Evolutionary conservation across 2,888 invertebrate genomes (phyloP), one percentile per base, ranked within the genome.

Genomic region (Amiota minor): DNA sequence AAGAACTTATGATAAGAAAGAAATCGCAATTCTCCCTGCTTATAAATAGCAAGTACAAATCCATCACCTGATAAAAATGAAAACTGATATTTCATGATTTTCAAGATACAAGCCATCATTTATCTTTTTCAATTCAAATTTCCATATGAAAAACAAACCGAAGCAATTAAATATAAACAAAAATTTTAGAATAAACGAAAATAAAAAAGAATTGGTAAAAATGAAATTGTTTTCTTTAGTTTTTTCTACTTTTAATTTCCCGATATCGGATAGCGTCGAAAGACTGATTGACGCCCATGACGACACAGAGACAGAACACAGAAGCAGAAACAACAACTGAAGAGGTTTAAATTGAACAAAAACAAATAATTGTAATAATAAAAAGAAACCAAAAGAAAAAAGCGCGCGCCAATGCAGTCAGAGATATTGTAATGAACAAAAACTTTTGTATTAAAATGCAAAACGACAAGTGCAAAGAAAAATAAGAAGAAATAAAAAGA

Each of bases 281-380:
- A 65, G 65, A 65, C 65, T 47, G 65, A 65, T 65, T 65, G 65
- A 65, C 65, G 65, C 65, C 65, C 18, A 47, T 45, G 46, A 64
- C 14, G 46, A 45, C 45, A 9, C 46, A 16, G 18, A 23, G 6
- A 35, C 35, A 35, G 35, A 35, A 35, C 0, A 16, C 6, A 47
- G 12, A 3, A 23, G 53, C 53, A 68, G 9, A 68, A 12, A 67
- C 50, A n/a, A 12, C 20, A 67, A 23, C 11, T 11, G 14, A 61
- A n/a, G n/a, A n/a, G n/a, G n/a, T n/a, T n/a, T n/a, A n/a, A 50
- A 50, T 50, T 50, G 2, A 50, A 50, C 50, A 50, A 62, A 12
- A 62, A 23, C n/a, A 62, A 9, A 20, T 35, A 11, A 23, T 4
- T 4, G n/a, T 2, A 61, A 23, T 23, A 62, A 62, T 1, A 23